Conservation (phyloP, 2,113 vertebrate species). For the Hystrix brachyura region DNA sequence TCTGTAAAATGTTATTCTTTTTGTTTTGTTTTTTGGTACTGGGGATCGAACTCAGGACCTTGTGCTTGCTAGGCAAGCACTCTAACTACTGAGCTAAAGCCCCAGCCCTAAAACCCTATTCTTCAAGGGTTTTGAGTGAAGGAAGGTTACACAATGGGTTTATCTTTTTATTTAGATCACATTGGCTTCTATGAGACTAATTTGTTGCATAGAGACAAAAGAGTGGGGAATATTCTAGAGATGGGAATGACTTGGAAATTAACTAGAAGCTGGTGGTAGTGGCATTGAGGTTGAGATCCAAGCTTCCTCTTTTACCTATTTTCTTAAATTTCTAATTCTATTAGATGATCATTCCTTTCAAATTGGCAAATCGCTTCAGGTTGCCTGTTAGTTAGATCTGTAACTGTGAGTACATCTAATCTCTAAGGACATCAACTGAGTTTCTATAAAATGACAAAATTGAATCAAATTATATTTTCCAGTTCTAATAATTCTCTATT, state of each 20-base stretch:
- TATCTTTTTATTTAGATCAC: background rate
- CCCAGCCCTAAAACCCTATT: too few relatives aligned
- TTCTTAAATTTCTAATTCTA: background rate
- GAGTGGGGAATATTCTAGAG: background rate
- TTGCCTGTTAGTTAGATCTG: background rate
- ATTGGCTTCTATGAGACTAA: background rate
- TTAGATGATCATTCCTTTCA: background rate
- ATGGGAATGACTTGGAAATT: background rate
- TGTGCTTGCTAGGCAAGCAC: too few relatives aligned
- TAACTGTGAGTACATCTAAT: constrained; percentile 57
- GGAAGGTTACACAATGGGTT: background rate
- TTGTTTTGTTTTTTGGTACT: too few relatives aligned
- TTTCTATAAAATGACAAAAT: constrained; percentile 32
- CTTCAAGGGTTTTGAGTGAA: background rate
- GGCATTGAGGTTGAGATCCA: background rate
- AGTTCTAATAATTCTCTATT: constrained; percentile 41
- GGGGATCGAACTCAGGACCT: too few relatives aligned
- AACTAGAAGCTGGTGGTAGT: background rate
- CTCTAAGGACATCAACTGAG: constrained; percentile 4
- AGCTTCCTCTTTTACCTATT: background rate
- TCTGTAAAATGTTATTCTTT: background rate
- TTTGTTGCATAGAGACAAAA: background rate
- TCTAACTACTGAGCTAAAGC: too few relatives aligned
- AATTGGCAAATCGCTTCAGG: background rate
- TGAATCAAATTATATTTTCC: constrained; percentile 7